Evolutionary conservation across 2,888 invertebrate species (phyloP).

Genomic region (Meta bourneti): DNA sequence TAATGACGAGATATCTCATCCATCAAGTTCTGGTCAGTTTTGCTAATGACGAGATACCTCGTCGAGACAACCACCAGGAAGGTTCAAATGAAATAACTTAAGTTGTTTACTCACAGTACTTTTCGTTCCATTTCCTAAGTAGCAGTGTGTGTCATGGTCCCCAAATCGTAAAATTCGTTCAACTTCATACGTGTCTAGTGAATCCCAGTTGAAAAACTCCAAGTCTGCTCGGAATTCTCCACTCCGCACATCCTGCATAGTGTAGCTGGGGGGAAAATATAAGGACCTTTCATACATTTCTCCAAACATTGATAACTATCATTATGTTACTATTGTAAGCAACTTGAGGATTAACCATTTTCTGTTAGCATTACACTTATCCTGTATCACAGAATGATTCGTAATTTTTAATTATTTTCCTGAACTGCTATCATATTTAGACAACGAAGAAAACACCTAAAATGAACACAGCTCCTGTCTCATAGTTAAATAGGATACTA

Average conservation of each 20-base stretch:
- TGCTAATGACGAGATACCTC: too few relatives aligned
- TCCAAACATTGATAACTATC: not conserved
- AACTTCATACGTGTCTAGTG: slow-evolving; percentile 5
- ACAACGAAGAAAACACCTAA: not conserved
- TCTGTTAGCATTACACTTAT: not conserved
- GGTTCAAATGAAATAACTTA: not conserved
- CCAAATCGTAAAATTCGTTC: slow-evolving; percentile 8
- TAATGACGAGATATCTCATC: too few relatives aligned
- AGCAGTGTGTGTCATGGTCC: slow-evolving; percentile 44
- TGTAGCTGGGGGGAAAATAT: not conserved
- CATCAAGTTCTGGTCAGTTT: too few relatives aligned
- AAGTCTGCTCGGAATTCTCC: not conserved
- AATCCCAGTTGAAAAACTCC: slow-evolving; percentile 9
- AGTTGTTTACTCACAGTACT: slow-evolving; percentile 44
- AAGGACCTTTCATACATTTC: not conserved
- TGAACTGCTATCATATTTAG: not conserved
- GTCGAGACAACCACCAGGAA: too few relatives aligned
- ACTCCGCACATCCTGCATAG: not conserved
- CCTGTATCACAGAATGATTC: not conserved
- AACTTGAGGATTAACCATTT: not conserved
- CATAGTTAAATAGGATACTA: too few relatives aligned
- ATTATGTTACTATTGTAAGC: not conserved
- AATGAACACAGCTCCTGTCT: too few relatives aligned
- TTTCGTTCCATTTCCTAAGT: slow-evolving; percentile 54
- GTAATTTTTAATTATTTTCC: not conserved